A percentile compares a stretch with the other conserved stretches of the same genome.
phyloP scores from a whole-genome alignment of 2,888 invertebrate genomes.

The Epistrophe eligans region DNA sequence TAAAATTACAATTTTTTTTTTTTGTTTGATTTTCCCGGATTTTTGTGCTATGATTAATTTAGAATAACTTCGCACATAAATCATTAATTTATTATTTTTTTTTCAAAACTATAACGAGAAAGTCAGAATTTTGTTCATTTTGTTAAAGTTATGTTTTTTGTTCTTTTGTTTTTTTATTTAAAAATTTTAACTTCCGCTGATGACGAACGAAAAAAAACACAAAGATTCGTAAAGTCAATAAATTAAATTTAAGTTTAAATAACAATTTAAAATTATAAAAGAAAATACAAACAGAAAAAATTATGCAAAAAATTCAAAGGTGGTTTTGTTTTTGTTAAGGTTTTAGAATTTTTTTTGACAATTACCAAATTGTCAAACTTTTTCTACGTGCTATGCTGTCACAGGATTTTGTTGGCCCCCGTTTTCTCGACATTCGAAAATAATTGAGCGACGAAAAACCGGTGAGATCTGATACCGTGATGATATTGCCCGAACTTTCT shows the following conservation, averaged over 20 bases:
- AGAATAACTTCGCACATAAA: slow-evolving; percentile 36
- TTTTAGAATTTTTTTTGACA: slow-evolving; percentile 1
- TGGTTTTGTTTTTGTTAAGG: background rate
- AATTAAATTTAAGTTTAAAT: background rate
- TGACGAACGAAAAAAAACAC: background rate
- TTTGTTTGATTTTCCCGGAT: slow-evolving; percentile 53
- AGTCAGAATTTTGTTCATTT: background rate
- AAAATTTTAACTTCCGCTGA: background rate
- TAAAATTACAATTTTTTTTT: slow-evolving; percentile 43
- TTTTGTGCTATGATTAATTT: slow-evolving; percentile 58
- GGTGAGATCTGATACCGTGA: slow-evolving; percentile 40
- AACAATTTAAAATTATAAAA: background rate
- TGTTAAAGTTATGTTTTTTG: slow-evolving; percentile 1
- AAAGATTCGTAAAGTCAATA: background rate
- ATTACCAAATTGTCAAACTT: background rate
- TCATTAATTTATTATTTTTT: slow-evolving; percentile 15
- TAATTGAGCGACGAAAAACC: slow-evolving; percentile 26
- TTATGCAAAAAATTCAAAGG: slow-evolving; percentile 1
- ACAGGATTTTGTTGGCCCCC: slow-evolving; percentile 14
- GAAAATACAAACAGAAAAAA: background rate
- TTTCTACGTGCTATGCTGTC: background rate
- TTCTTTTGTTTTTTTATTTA: background rate
- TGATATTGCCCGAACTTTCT: slow-evolving; percentile 50
- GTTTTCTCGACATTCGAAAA: slow-evolving; percentile 24
- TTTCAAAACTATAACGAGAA: background rate